phyloP scores from a whole-genome alignment of 2,113 vertebrate species.

The Tapirus terrestris region DNA sequence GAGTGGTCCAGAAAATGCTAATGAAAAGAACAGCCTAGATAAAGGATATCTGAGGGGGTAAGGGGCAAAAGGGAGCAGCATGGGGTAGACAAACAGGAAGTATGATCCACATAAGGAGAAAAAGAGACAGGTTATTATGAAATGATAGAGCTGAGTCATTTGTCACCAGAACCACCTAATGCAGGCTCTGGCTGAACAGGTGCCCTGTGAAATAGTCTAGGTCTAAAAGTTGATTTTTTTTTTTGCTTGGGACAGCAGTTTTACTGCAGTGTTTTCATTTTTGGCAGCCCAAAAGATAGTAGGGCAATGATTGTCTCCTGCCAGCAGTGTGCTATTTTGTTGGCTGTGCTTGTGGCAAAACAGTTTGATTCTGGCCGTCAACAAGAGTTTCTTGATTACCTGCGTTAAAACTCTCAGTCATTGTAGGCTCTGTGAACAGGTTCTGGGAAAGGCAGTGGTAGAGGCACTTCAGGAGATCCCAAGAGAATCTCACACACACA shows the following conservation, averaged over 20 bases:
- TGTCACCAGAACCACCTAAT: neutral
- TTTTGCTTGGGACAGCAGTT: slow-evolving; percentile 5
- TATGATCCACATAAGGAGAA: neutral
- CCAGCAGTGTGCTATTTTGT: neutral
- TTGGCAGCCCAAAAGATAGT: slow-evolving; percentile 5
- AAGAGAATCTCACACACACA: neutral
- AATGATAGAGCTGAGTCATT: neutral
- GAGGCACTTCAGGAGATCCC: neutral
- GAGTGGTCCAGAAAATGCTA: neutral
- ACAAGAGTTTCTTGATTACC: slow-evolving; percentile 8
- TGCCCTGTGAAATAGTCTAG: neutral
- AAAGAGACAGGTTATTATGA: neutral
- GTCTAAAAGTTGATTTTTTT: neutral
- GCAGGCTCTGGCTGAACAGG: neutral
- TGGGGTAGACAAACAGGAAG: neutral
- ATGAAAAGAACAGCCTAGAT: neutral
- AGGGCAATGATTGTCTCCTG: slow-evolving; percentile 7
- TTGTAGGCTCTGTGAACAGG: neutral
- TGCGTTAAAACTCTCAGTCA: neutral
- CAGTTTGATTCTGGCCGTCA: slow-evolving; percentile 36
- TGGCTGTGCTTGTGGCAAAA: neutral
- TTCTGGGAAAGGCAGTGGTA: neutral
- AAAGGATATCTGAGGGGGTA: neutral
- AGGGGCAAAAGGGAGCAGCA: neutral
- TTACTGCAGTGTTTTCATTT: slow-evolving; percentile 11